phyloP scores from a whole-genome alignment of 2,888 invertebrate species.

The Cryptocephalus primarius region DNA sequence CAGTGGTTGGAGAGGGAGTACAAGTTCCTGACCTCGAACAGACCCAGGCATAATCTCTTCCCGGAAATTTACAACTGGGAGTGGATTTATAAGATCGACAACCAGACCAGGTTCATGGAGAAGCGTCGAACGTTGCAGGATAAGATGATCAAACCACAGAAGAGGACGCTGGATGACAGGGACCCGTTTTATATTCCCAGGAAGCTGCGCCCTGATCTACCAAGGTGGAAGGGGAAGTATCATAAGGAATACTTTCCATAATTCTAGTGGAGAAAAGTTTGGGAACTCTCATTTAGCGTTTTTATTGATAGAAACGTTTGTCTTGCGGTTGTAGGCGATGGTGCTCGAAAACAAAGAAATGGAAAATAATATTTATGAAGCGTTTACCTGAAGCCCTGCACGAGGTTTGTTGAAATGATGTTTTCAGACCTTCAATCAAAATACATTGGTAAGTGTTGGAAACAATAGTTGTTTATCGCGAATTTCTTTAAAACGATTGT shows the following conservation, averaged over 20 bases:
- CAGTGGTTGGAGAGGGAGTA: conserved; percentile 58
- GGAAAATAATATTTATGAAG: no score
- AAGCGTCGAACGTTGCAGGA: conserved; percentile 62
- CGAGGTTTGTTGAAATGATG: no score
- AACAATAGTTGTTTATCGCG: no score
- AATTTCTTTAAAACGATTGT: no score
- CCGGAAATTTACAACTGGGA: conserved; percentile 77
- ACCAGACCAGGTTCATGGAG: conserved; percentile 58
- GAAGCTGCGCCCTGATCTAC: conserved; percentile 47
- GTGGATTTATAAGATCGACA: conserved; percentile 64
- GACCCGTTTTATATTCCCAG: conserved; percentile 60
- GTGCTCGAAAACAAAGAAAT: no score
- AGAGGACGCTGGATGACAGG: conserved; percentile 57
- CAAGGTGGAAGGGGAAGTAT: conserved; percentile 49
- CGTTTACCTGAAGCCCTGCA: no score
- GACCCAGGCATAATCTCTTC: conserved; percentile 47
- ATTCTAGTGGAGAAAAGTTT: conserved; percentile 2
- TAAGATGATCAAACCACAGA: conserved; percentile 47
- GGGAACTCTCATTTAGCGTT: no score
- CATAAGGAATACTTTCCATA: conserved; percentile 59
- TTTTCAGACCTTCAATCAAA: no score
- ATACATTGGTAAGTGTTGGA: no score
- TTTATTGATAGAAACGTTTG: no score
- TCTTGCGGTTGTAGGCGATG: no score
- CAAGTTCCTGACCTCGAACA: conserved; percentile 58